Percentiles rank a stretch among this genome's conserved stretches.
phyloP scores from a whole-genome alignment of 2,888 invertebrate species.

The Coleophora deauratella region DNA sequence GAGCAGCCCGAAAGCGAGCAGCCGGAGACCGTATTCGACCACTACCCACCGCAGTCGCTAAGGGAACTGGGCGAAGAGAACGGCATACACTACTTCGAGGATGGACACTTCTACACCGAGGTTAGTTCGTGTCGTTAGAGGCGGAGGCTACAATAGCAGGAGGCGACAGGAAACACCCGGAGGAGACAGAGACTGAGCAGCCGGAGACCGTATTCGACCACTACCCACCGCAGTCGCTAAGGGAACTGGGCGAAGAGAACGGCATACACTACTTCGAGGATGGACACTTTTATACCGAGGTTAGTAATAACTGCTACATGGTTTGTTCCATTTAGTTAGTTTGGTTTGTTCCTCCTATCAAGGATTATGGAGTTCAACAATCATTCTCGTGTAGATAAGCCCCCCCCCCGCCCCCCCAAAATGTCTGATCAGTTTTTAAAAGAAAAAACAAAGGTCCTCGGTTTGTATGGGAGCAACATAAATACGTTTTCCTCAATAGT shows the following conservation, averaged over 20 bases:
- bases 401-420: no score
- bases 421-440: no score
- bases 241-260: constrained; percentile 84
- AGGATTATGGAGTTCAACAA: no score
- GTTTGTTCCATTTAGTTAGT: no score
- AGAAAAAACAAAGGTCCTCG: no score
- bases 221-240: constrained; percentile 79
- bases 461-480: no score
- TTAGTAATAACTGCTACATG: constrained; percentile 12
- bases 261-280: constrained; percentile 94
- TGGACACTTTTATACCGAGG: constrained; percentile 96
- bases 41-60: constrained; percentile 78
- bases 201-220: constrained; percentile 46
- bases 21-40: constrained; percentile 37
- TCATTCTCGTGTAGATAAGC: no score
- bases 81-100: constrained; percentile 92
- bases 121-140: constrained; percentile 30
- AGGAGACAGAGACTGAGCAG: constrained; percentile 3
- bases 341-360: no score
- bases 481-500: no score
- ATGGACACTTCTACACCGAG: constrained; percentile 96
- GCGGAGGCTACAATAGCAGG: constrained; percentile 1
- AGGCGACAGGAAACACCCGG: constrained; percentile 8
- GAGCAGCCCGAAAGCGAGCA: constrained; percentile 31
- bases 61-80: constrained; percentile 85